These are phyloP conservation scores for Leptinotarsa undecemlineata DNA, from an alignment of 1,140 invertebrate species.

Conservation along the genomic window DNA sequence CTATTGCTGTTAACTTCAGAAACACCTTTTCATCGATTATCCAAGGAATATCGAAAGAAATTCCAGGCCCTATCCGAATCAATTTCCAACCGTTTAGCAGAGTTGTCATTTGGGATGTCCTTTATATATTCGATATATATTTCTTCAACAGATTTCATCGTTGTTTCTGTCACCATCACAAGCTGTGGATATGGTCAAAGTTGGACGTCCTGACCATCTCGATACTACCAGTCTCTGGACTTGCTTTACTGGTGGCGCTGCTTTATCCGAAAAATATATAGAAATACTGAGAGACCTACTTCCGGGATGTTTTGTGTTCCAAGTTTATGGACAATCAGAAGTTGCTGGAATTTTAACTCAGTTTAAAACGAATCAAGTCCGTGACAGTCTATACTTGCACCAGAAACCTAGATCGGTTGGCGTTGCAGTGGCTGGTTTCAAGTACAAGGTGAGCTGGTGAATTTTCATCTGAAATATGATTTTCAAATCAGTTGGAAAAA, in stretches of 20 bases:
- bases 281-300: conserved; percentile 43
- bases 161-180: conserved; percentile 51
- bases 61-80: too few species aligned
- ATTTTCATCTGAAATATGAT: background rate
- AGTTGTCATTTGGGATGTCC: too few species aligned
- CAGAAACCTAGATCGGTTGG: conserved; percentile 45
- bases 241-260: conserved; percentile 41
- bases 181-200: conserved; percentile 51
- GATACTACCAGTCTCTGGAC: conserved; percentile 43
- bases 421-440: conserved; percentile 37
- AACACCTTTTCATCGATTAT: too few species aligned
- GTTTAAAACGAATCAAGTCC: conserved; percentile 39
- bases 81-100: too few species aligned
- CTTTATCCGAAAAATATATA: conserved; percentile 36
- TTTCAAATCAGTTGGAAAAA: background rate
- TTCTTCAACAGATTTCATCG: conserved; percentile 48
- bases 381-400: conserved; percentile 39
- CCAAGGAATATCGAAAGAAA: too few species aligned
- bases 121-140: too few species aligned
- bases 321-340: conserved; percentile 49
- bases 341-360: conserved; percentile 37
- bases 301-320: conserved; percentile 45
- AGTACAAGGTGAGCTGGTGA: conserved; percentile 40
- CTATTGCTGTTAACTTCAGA: too few species aligned
- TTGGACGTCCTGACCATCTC: conserved; percentile 43